phyloP scores from a whole-genome alignment of 2,113 vertebrate genomes.

The Carlito syrichta region DNA sequence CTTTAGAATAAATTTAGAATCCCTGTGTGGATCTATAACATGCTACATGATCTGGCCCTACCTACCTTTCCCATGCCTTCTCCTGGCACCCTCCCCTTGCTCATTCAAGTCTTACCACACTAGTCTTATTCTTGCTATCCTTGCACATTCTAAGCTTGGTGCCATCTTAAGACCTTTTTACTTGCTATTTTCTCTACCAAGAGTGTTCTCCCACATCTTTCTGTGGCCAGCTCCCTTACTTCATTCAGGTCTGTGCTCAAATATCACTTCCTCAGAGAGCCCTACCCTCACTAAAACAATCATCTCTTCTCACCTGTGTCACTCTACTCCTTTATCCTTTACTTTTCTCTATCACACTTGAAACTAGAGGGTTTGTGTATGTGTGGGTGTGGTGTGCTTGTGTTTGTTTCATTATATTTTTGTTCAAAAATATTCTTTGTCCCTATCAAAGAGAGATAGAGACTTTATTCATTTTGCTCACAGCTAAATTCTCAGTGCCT shows the following conservation, averaged over 20 bases:
- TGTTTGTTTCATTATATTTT: not conserved
- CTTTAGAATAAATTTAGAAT: not conserved
- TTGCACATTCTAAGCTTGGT: not conserved
- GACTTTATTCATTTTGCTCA: not conserved
- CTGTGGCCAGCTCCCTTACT: not conserved
- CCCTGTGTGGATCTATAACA: not conserved
- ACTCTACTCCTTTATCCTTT: not conserved
- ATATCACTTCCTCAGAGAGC: not conserved
- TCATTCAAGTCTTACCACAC: not conserved
- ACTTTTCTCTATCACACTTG: not conserved
- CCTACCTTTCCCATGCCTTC: fast-evolving
- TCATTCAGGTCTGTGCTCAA: not conserved
- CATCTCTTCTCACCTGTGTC: not conserved
- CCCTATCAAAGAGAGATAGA: not conserved
- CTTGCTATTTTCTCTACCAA: not conserved
- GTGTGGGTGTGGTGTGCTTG: not conserved
- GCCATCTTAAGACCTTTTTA: not conserved
- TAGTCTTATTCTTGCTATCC: not conserved
- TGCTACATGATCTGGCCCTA: not conserved
- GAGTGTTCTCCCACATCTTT: not conserved
- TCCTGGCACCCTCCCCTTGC: not conserved
- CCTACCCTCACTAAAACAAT: not conserved
- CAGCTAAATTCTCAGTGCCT: not conserved
- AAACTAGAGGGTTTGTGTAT: not conserved
- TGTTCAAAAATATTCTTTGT: not conserved